A percentile compares a stretch with the other conserved stretches of the same genome.
Evolutionary conservation across 2,113 vertebrate genomes (phyloP).

Genomic region (Scomber scombrus): DNA sequence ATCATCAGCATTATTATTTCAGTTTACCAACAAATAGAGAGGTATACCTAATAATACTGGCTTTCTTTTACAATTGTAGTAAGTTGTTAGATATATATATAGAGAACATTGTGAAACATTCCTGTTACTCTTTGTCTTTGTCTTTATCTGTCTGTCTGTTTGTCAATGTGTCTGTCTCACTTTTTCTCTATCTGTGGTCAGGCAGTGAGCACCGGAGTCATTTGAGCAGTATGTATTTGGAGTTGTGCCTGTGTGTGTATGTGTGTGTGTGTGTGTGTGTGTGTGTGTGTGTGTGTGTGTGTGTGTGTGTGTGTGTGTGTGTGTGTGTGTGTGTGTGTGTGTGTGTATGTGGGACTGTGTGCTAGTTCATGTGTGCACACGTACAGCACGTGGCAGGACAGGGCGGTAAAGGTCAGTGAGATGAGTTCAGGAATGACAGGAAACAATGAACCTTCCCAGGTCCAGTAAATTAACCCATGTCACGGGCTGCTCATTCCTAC

Average conservation of each 20-base stretch:
- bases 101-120: not conserved
- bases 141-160: slow-evolving; percentile 40
- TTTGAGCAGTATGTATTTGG: slow-evolving; percentile 19
- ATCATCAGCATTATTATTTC: not conserved
- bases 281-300: slow-evolving; percentile 3
- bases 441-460: slow-evolving; percentile 85
- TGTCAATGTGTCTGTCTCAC: slow-evolving; percentile 28
- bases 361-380: slow-evolving; percentile 18
- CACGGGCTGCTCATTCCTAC: slow-evolving; percentile 80
- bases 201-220: slow-evolving; percentile 44
- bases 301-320: slow-evolving; percentile 26
- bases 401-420: slow-evolving; percentile 80
- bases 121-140: slow-evolving; percentile 7
- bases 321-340: not conserved
- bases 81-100: not conserved
- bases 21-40: not conserved
- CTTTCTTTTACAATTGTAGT: not conserved
- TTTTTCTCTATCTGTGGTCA: slow-evolving; percentile 34
- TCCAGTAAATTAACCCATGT: slow-evolving; percentile 87
- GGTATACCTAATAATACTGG: not conserved
- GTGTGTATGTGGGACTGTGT: slow-evolving; percentile 12
- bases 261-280: slow-evolving; percentile 1
- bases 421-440: slow-evolving; percentile 85
- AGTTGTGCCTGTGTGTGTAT: slow-evolving; percentile 15
- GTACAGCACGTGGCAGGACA: slow-evolving; percentile 49